Conservation (phyloP, 2,797 vertebrate genomes). For the Microctenopoma steveboyesi region DNA sequence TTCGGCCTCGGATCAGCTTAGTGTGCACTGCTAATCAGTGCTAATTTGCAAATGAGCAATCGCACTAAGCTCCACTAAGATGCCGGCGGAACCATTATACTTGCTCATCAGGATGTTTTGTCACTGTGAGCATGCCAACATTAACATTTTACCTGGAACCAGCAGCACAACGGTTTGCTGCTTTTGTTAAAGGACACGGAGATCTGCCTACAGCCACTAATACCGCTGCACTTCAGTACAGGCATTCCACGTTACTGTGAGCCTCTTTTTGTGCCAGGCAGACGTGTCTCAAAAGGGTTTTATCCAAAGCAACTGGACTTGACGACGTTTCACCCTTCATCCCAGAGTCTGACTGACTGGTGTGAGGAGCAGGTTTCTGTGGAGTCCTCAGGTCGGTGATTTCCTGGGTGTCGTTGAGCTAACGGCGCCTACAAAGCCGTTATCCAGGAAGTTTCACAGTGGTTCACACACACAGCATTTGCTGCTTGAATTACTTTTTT, state of each 20-base stretch:
- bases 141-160: not conserved
- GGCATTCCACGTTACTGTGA: not conserved
- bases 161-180: not conserved
- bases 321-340: too few species aligned
- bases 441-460: too few species aligned
- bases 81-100: not conserved
- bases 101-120: not conserved
- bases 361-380: too few species aligned
- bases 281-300: too few species aligned
- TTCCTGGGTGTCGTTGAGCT: too few species aligned
- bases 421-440: too few species aligned
- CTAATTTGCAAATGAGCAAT: not conserved
- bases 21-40: not conserved
- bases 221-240: not conserved
- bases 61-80: conserved; percentile 1
- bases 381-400: too few species aligned
- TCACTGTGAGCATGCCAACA: not conserved
- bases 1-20: not conserved
- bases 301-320: too few species aligned
- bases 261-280: too few species aligned
- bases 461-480: too few species aligned
- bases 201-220: not conserved
- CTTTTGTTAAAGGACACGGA: too few species aligned
- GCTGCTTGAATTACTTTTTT: not conserved
- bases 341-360: too few species aligned